Evolutionary conservation across 64 coral and sea anemone genomes (phyloP).

Genomic region (Porites australiensis): DNA sequence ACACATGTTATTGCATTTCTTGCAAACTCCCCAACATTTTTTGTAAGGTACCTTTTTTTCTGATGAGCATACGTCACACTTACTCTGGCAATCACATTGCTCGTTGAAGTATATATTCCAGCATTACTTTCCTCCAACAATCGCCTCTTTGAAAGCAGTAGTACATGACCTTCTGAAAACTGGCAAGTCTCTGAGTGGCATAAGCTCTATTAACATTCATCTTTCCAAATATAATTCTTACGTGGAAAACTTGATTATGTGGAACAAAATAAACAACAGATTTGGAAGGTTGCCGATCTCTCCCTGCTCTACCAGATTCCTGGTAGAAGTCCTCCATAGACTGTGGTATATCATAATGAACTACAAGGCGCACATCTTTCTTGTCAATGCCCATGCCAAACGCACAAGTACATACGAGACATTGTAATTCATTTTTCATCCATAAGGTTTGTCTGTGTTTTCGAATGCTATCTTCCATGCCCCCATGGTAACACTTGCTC

Average conservation of each 20-base stretch:
- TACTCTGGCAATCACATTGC: not conserved
- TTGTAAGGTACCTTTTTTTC: not conserved
- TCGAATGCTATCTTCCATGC: not conserved
- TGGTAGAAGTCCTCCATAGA: constrained; percentile 19
- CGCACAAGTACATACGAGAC: not conserved
- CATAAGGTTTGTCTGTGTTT: not conserved
- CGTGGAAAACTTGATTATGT: too few relatives aligned
- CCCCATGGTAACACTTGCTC: not conserved
- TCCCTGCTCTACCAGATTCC: constrained; percentile 35
- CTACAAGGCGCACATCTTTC: constrained; percentile 23
- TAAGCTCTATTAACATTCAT: too few relatives aligned
- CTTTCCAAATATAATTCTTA: too few relatives aligned
- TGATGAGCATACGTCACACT: not conserved
- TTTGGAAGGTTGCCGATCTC: not conserved
- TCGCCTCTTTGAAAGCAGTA: not conserved
- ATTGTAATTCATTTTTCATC: not conserved
- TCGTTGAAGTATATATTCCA: not conserved
- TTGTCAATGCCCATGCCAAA: constrained; percentile 57
- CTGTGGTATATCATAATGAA: constrained; percentile 1
- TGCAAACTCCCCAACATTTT: not conserved
- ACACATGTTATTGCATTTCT: constrained; percentile 27
- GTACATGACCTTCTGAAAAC: too few relatives aligned
- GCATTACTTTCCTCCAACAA: not conserved
- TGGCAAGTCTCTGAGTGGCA: too few relatives aligned
- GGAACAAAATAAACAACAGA: not conserved